Base-by-base conservation (phyloP, 2,797 vertebrate species). In the Chaenodraco wilsoni region DNA sequence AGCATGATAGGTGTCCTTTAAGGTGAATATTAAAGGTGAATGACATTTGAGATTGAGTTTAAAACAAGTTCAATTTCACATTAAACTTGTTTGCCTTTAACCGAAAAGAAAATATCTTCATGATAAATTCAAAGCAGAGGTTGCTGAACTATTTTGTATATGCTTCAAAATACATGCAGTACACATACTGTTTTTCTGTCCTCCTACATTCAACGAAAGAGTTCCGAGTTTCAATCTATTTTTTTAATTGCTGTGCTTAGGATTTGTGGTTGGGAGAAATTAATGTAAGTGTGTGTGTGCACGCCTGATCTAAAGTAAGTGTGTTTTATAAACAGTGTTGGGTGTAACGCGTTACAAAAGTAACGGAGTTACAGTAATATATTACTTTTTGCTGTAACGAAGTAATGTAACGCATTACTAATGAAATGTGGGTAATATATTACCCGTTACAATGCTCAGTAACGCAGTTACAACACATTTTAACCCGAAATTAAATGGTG, bases 171-270 rank as follows among this genome's bases (percentile, higher is more conserved):
- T 27, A 27, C 3, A 4, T 27, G 3, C 27, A 27, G 27, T 27
- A 7, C 61, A 60, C 33, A 37, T 37, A 37, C 5, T 37, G 33
- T 37, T 6, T 43, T 50, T 66, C 21, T 0, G 16, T 76, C 57
- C 64, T 74, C 48, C 37, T 73, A 52, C 55, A 58, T 67, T 21
- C 65, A 17, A n/a, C 50, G 16, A 61, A 71, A 16, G 15, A 49
- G n/a, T n/a, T 62, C n/a, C n/a, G 46, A 37, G 37, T 27, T 69
- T 74, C 72, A 16, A 72, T 77, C 66, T 33, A 33, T 33, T 49
- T 55, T 54, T 40, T 37, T 9, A 59, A 69, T 57, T 31, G 54
- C 50, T 44, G 14, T 11, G 17, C 6, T 60, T 51, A 16, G 14
- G 19, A 49, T 43, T 0, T 74, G 19, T 60, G 51, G 19, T 65